phyloP scores from a whole-genome alignment of 2,888 invertebrate genomes.

The Euclidia mi region DNA sequence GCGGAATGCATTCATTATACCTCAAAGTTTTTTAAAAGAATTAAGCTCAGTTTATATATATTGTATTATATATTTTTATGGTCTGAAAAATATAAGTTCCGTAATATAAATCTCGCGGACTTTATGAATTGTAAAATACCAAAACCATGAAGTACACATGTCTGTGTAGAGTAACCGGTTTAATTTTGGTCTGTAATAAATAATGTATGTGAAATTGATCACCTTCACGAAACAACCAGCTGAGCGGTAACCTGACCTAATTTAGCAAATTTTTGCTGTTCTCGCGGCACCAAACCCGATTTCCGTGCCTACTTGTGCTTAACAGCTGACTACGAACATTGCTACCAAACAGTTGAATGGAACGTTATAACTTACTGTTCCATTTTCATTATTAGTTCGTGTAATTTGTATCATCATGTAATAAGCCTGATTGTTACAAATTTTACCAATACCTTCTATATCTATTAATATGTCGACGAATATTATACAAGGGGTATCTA shows the following conservation, averaged over 20 bases:
- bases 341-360: constrained; percentile 26
- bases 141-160: neutral
- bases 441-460: no score
- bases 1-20: no score
- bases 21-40: no score
- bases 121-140: neutral
- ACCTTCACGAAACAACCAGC: constrained; percentile 35
- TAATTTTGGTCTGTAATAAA: constrained; percentile 1
- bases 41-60: no score
- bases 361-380: constrained; percentile 23
- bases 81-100: no score
- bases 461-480: no score
- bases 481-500: no score
- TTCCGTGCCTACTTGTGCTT: constrained; percentile 25
- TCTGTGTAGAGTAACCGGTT: neutral
- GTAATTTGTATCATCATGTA: constrained; percentile 7
- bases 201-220: constrained; percentile 26
- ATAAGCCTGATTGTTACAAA: no score
- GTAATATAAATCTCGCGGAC: no score
- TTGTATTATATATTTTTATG: no score
- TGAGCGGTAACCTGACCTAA: constrained; percentile 45
- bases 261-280: constrained; percentile 45
- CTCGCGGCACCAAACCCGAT: constrained; percentile 28
- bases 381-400: constrained; percentile 6
- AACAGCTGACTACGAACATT: constrained; percentile 48